Evolutionary conservation across 2,113 vertebrate genomes (phyloP).

Genomic region (Halichoeres trimaculatus): DNA sequence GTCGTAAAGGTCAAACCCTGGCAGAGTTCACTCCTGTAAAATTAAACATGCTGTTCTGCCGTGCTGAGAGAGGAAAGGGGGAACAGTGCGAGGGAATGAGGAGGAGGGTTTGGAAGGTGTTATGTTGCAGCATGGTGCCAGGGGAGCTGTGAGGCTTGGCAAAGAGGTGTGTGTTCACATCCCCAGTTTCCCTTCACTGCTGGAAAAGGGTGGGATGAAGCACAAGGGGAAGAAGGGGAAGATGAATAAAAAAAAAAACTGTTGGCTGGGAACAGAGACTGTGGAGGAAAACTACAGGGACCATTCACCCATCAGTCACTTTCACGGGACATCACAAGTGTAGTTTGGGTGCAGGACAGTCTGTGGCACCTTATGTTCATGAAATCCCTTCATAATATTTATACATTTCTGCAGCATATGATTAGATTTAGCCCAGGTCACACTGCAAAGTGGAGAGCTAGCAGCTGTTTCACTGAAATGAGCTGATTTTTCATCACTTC

Average conservation of each 20-base stretch:
- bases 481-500: neutral
- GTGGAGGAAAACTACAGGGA: constrained; percentile 51
- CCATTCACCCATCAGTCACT: constrained; percentile 62
- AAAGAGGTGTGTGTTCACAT: constrained; percentile 70
- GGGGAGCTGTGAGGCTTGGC: constrained; percentile 78
- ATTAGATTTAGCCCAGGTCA: constrained; percentile 19
- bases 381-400: neutral
- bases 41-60: constrained; percentile 72
- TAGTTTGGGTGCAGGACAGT: constrained; percentile 28
- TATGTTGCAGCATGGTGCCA: constrained; percentile 78
- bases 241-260: constrained; percentile 66
- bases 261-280: constrained; percentile 47
- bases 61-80: constrained; percentile 66
- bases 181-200: constrained; percentile 62
- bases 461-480: neutral
- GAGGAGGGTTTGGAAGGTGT: constrained; percentile 74
- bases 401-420: neutral
- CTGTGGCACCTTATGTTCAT: constrained; percentile 18
- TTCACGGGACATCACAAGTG: constrained; percentile 46
- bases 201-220: constrained; percentile 48
- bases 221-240: constrained; percentile 29
- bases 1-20: constrained; percentile 66
- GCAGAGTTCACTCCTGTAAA: constrained; percentile 65
- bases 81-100: constrained; percentile 49
- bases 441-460: constrained; percentile 26